Conservation (phyloP, 1,140 invertebrate species). For the Heliconius hewitsoni region DNA sequence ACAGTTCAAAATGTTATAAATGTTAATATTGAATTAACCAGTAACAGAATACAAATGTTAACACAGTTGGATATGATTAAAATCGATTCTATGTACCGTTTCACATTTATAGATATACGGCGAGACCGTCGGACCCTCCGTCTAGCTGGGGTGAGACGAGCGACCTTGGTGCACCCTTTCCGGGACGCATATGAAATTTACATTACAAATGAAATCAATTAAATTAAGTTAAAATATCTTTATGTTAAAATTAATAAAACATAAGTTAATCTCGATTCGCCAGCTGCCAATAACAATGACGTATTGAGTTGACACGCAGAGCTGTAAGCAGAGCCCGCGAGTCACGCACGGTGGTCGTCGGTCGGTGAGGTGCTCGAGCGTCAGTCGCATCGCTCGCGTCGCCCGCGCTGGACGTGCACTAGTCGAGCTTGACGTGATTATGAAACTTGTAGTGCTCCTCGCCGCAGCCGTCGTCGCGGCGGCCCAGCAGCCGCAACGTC, state of each 20-base stretch:
- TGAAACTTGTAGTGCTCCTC: constrained; percentile 59
- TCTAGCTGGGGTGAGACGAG: constrained; percentile 62
- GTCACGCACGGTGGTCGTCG: constrained; percentile 39
- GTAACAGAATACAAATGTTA: not conserved
- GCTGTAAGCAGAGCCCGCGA: constrained; percentile 40
- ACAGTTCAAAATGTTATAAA: constrained; percentile 12
- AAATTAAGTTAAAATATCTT: constrained; percentile 25
- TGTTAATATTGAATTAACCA: not conserved
- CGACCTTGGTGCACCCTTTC: constrained; percentile 68
- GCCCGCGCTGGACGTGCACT: constrained; percentile 55
- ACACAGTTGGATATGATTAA: constrained; percentile 31
- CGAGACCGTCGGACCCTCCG: constrained; percentile 59
- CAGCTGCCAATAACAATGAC: constrained; percentile 42
- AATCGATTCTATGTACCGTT: constrained; percentile 52
- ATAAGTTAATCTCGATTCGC: constrained; percentile 36
- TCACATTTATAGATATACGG: constrained; percentile 39
- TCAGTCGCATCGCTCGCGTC: constrained; percentile 63
- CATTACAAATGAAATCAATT: not conserved
- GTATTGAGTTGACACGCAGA: constrained; percentile 52
- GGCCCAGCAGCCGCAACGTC: constrained; percentile 56
- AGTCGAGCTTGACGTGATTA: constrained; percentile 44
- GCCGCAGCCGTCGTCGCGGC: constrained; percentile 56
- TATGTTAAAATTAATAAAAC: not conserved
- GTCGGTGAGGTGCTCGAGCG: constrained; percentile 44
- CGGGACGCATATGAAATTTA: constrained; percentile 16